Conservation (phyloP, 2,797 vertebrate species). For the Pelochelys cantorii region DNA sequence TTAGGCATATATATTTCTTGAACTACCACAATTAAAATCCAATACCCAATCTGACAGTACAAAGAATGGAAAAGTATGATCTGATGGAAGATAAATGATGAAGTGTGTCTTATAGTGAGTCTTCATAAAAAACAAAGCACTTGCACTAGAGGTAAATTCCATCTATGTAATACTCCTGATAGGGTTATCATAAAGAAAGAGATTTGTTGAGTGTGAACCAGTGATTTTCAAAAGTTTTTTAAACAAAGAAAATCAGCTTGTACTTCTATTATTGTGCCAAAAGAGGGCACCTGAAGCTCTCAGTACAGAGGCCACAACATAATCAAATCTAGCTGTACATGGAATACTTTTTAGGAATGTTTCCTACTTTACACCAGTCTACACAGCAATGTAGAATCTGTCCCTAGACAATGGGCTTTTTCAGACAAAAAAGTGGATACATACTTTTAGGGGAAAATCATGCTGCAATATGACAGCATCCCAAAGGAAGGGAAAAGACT, state of each 20-base stretch:
- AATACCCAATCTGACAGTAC: background rate
- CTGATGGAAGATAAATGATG: background rate
- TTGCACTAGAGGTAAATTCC: constrained; percentile 28
- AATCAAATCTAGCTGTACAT: background rate
- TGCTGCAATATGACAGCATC: background rate
- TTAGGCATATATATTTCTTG: constrained; percentile 4
- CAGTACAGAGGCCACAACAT: background rate
- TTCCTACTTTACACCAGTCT: constrained; percentile 32
- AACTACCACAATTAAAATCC: constrained; percentile 11
- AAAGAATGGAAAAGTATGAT: constrained; percentile 30
- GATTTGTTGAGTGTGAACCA: constrained; percentile 23
- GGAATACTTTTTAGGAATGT: constrained; percentile 15
- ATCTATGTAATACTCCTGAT: constrained; percentile 6
- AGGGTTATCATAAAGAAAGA: background rate
- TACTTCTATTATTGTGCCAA: constrained; percentile 46
- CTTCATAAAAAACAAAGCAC: background rate
- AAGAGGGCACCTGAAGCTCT: constrained; percentile 80
- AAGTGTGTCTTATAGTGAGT: constrained; percentile 11
- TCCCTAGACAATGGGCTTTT: constrained; percentile 17
- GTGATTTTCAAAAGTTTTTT: background rate
- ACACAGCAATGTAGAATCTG: constrained; percentile 36
- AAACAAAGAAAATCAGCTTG: constrained; percentile 32
- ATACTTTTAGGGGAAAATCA: constrained; percentile 20
- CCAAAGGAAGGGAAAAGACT: background rate
- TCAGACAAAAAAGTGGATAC: background rate